Percentiles rank a stretch among this genome's conserved stretches.
phyloP scores from a whole-genome alignment of 2,113 vertebrate genomes.

The Lophius piscatorius region DNA sequence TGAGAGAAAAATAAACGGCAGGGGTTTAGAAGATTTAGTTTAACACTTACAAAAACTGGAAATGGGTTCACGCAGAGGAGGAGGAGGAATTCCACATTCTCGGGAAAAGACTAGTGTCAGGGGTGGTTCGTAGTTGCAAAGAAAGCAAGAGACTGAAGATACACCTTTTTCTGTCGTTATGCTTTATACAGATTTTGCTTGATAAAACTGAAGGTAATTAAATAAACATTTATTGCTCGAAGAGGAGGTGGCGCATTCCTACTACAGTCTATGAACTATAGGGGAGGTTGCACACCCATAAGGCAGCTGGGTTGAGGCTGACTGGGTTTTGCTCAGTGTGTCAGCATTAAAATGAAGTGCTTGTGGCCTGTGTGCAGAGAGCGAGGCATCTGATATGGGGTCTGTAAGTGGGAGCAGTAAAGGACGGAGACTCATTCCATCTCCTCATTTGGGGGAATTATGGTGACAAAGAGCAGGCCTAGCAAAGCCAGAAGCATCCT shows the following conservation, averaged over 20 bases:
- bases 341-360: conserved; percentile 66
- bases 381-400: conserved; percentile 58
- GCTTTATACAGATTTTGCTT: conserved; percentile 46
- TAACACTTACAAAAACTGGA: conserved; percentile 67
- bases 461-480: conserved; percentile 67
- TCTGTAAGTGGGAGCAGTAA: conserved; percentile 64
- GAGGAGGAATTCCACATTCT: conserved; percentile 65
- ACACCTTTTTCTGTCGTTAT: conserved; percentile 68
- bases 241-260: conserved; percentile 34
- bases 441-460: conserved; percentile 73
- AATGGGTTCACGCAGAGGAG: conserved; percentile 49
- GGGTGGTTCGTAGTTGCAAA: conserved; percentile 45
- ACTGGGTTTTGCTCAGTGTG: conserved; percentile 33
- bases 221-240: conserved; percentile 66
- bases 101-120: conserved; percentile 67
- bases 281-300: conserved; percentile 23
- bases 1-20: conserved; percentile 72
- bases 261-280: conserved; percentile 9
- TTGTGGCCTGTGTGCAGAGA: conserved; percentile 59
- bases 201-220: conserved; percentile 64
- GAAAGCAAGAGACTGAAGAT: conserved; percentile 47
- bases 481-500: conserved; percentile 45
- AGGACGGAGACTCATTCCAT: conserved; percentile 57
- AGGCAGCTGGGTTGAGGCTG: conserved; percentile 33
- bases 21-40: conserved; percentile 79